Evolutionary conservation across 2,797 vertebrate species (phyloP).

Genomic region (Glyptemys insculpta): DNA sequence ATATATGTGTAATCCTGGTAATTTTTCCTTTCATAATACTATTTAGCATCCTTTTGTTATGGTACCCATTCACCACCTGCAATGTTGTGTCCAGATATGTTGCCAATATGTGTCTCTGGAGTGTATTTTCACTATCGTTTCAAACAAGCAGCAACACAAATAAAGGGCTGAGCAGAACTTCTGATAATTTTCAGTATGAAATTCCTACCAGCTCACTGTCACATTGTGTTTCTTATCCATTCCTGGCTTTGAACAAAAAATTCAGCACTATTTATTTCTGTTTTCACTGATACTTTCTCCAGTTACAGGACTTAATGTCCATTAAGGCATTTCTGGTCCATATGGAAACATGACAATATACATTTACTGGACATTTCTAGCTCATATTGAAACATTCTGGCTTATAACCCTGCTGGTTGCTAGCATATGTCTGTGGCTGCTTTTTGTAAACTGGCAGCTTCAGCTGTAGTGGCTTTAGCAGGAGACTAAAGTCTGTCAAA

Average conservation of each 20-base stretch:
- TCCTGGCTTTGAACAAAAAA: neutral
- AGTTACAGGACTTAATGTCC: neutral
- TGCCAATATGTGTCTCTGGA: neutral
- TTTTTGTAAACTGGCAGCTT: neutral
- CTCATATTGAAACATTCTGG: neutral
- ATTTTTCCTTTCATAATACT: neutral
- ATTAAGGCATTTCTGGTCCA: neutral
- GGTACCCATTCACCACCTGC: neutral
- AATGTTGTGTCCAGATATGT: neutral
- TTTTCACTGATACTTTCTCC: neutral
- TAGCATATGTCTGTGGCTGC: neutral
- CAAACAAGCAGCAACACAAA: neutral
- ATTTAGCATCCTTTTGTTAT: neutral
- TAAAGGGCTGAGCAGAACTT: neutral
- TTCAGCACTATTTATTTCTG: neutral
- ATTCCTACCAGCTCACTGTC: neutral
- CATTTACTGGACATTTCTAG: neutral
- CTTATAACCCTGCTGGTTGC: neutral
- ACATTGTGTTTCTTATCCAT: neutral
- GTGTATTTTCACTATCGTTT: neutral
- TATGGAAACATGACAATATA: neutral
- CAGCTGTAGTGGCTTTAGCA: neutral
- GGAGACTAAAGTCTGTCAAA: neutral
- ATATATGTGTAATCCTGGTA: neutral
- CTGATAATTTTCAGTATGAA: neutral